Evolutionary conservation across 2,888 invertebrate genomes (phyloP).

Genomic region (Stomorhina lunata): DNA sequence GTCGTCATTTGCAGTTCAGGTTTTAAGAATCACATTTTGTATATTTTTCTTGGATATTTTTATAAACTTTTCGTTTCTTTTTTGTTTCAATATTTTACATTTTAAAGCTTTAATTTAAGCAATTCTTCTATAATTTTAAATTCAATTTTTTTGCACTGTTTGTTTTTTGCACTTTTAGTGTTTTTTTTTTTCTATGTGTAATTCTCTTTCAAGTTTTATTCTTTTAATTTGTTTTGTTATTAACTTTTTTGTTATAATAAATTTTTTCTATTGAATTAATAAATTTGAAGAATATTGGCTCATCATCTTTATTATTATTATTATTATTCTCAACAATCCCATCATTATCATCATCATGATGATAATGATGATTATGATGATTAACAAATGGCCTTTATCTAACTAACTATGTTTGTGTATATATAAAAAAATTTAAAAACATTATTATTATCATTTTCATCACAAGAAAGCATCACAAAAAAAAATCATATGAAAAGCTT

Average conservation of each 20-base stretch:
- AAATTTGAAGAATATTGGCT: slow-evolving; percentile 55
- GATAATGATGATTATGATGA: slow-evolving; percentile 37
- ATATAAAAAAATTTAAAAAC: too few species aligned
- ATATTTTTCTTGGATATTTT: too few species aligned
- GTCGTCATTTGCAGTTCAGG: too few species aligned
- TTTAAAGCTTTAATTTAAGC: too few species aligned
- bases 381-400: slow-evolving; percentile 62
- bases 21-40: too few species aligned
- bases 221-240: slow-evolving; percentile 43
- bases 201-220: slow-evolving; percentile 2
- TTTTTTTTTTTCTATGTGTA: slow-evolving; percentile 34
- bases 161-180: too few species aligned
- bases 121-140: too few species aligned
- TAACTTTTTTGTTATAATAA: slow-evolving; percentile 37
- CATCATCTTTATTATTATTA: slow-evolving; percentile 39
- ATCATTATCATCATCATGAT: slow-evolving; percentile 40
- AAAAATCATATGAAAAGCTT: slow-evolving; percentile 39
- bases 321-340: not conserved
- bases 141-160: too few species aligned
- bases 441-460: slow-evolving; percentile 29
- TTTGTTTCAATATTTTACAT: too few species aligned
- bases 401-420: slow-evolving; percentile 45
- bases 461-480: too few species aligned
- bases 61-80: too few species aligned
- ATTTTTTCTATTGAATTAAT: slow-evolving; percentile 59